Evolutionary conservation across 2,797 vertebrate genomes (phyloP).

Genomic region (Anableps anableps): DNA sequence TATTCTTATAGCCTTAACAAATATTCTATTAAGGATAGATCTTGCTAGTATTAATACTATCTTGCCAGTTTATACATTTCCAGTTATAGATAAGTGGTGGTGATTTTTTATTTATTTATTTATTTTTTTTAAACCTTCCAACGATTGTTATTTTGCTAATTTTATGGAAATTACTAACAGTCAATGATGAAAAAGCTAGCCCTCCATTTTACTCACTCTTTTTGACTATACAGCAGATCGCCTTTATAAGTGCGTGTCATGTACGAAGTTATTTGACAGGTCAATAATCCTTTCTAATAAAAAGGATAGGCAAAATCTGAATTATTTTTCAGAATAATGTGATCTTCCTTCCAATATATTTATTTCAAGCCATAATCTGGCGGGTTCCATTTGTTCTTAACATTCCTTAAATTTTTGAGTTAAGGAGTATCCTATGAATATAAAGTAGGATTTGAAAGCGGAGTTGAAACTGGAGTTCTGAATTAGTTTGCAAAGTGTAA

Average conservation of each 20-base stretch:
- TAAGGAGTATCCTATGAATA: not conserved
- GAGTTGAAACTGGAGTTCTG: constrained; percentile 18
- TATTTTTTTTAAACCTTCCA: not conserved
- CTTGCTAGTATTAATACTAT: not conserved
- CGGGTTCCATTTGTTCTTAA: not conserved
- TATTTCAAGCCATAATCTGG: not conserved
- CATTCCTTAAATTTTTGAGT: not conserved
- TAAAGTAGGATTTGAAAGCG: constrained; percentile 8
- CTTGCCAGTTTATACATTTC: not conserved
- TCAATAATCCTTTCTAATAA: not conserved
- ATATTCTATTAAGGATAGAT: too few species aligned
- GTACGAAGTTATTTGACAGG: not conserved
- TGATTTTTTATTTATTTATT: not conserved
- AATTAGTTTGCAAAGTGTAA: constrained; percentile 34
- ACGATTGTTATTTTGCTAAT: not conserved
- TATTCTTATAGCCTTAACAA: too few species aligned
- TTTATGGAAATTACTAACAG: not conserved
- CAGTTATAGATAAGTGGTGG: not conserved
- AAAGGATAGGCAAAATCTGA: not conserved
- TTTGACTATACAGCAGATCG: not conserved
- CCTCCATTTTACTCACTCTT: not conserved
- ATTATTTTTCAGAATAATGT: not conserved
- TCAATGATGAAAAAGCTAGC: not conserved
- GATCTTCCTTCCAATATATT: not conserved
- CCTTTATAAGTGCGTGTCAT: not conserved